Evolutionary conservation across 1,140 invertebrate genomes (phyloP).

Genomic region (Cotesia glomerata): DNA sequence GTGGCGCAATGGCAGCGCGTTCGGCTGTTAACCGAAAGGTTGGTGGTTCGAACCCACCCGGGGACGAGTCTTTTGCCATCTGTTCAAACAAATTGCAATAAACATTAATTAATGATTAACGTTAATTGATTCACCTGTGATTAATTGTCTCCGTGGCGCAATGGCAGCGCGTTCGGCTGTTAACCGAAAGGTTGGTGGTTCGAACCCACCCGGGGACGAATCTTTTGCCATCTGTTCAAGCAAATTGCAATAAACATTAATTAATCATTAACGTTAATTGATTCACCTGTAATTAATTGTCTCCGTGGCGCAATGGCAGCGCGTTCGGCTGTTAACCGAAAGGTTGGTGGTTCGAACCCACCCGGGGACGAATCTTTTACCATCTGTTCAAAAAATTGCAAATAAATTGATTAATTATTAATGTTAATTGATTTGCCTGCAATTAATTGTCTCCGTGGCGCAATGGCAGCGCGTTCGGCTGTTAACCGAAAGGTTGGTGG

Average conservation of each 20-base stretch:
- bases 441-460: no score
- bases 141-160: no score
- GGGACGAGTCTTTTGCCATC: slow-evolving; percentile 64
- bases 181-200: slow-evolving; percentile 88
- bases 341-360: slow-evolving; percentile 86
- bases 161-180: slow-evolving; percentile 79
- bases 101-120: no score
- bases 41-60: slow-evolving; percentile 85
- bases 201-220: slow-evolving; percentile 81
- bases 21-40: slow-evolving; percentile 87
- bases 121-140: no score
- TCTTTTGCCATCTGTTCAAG: no score
- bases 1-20: slow-evolving; percentile 67
- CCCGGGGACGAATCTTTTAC: slow-evolving; percentile 70
- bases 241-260: no score
- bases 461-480: slow-evolving; percentile 76
- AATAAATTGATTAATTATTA: no score
- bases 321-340: slow-evolving; percentile 87
- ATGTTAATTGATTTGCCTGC: no score
- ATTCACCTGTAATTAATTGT: no score
- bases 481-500: slow-evolving; percentile 87
- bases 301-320: slow-evolving; percentile 54
- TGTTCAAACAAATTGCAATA: no score
- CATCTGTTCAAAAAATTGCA: no score
- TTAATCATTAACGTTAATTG: no score